phyloP scores from a whole-genome alignment of 1,140 invertebrate genomes.

The Drosophila mayri region DNA sequence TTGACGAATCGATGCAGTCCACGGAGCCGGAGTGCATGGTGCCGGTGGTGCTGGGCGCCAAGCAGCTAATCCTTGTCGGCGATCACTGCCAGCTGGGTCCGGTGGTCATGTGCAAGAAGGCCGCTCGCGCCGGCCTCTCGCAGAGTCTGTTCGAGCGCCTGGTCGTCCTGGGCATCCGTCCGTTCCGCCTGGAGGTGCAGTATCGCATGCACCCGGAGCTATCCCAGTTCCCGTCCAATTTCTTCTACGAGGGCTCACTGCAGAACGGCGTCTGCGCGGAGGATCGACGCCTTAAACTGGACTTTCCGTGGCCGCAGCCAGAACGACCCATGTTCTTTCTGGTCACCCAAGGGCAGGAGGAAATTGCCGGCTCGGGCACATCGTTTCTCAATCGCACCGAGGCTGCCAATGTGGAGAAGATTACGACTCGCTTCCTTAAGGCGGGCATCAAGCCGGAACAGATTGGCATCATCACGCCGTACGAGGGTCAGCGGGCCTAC shows the following conservation, averaged over 20 bases:
- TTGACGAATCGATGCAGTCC: conserved; percentile 98
- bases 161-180: conserved; percentile 97
- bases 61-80: conserved; percentile 97
- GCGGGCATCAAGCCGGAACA: conserved; percentile 98
- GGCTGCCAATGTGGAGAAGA: conserved; percentile 99
- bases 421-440: conserved; percentile 96
- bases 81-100: conserved; percentile 99
- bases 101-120: conserved; percentile 99
- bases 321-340: conserved; percentile 99
- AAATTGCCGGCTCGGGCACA: conserved; percentile 99
- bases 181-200: conserved; percentile 98
- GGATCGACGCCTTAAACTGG: conserved; percentile 95
- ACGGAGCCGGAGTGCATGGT: conserved; percentile 99
- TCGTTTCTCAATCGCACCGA: conserved; percentile 99
- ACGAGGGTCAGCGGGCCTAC: conserved; percentile 99
- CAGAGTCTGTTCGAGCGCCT: conserved; percentile 99
- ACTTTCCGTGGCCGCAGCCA: conserved; percentile 98
- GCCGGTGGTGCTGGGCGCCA: conserved; percentile 98
- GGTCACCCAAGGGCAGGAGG: conserved; percentile 98
- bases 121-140: conserved; percentile 97
- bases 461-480: conserved; percentile 99
- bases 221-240: conserved; percentile 99
- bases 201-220: conserved; percentile 99
- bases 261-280: conserved; percentile 99
- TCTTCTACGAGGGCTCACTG: conserved; percentile 99